Base-by-base conservation (phyloP, 2,113 vertebrate species). In the Prochilodus magdalenae region DNA sequence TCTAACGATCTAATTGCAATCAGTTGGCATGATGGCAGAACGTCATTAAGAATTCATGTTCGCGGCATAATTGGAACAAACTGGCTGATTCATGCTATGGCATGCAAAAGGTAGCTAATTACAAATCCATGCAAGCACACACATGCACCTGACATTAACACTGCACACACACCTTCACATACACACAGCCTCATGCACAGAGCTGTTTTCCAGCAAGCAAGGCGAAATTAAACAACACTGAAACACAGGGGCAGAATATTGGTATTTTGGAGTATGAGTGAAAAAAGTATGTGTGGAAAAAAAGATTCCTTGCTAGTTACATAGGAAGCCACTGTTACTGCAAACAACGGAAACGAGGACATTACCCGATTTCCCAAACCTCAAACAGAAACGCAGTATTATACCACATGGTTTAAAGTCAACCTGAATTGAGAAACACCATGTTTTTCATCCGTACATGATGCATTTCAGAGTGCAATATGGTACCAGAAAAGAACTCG, bases 1-100 rank as follows among this genome's bases (percentile, higher is more conserved):
- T 36, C 80, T 53, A 67, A 81, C 73, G 66, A 86, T 78, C 74
- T 83, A 87, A 85, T 85, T 87, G 84, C 79, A 84, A 77, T 84
- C 81, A 83, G 57, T 67, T 81, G 73, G 36, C 85, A 80, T 62
- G 20, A 77, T 85, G 73, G 77, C 77, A 73, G 81, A 77, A 76
- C 27, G 62, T 83, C 60, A 84, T 83, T 85, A 83, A 80, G 71
- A 82, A 85, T 83, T 87, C 79, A 87, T 85, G 63, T 76, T 60
- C 86, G 77, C 60, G 49, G 71, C 71, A 67, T 84, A 87, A 87
- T 62, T 75, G 79, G 73, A 82, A 85, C 40, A 80, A 88, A 87
- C 81, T 71, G 75, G 69, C 72, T 79, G 81, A 84, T 82, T 86
- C 33, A 60, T 73, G 62, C 82, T 70, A 75, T 78, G 57, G 51